Conservation (phyloP, 1,140 invertebrate species). For the Coptotermes formosanus region DNA sequence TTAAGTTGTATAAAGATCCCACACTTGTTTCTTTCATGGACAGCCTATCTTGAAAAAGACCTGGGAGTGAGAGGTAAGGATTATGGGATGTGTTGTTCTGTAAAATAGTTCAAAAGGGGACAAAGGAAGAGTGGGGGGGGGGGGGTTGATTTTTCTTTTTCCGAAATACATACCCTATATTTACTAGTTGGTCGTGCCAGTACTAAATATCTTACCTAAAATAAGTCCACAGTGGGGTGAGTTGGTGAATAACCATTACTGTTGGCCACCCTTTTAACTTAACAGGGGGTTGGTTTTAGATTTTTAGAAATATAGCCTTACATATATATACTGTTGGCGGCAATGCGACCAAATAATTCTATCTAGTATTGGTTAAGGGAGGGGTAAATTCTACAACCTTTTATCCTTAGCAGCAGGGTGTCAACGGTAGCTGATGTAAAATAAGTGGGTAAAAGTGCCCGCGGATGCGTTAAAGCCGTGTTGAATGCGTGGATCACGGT, state of each 20-base stretch:
- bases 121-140: neutral
- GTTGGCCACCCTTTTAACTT: neutral
- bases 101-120: neutral
- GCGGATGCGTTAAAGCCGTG: constrained; percentile 3
- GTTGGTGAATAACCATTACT: constrained; percentile 14
- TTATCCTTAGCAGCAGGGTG: neutral
- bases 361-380: neutral
- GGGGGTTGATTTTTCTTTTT: neutral
- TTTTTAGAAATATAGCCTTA: constrained; percentile 18
- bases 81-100: constrained; percentile 2
- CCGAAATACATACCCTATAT: neutral
- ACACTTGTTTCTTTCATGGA: constrained; percentile 3
- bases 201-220: neutral
- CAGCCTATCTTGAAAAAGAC: neutral
- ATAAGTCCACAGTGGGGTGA: neutral
- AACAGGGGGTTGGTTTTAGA: neutral
- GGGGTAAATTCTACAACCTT: neutral
- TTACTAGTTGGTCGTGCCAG: neutral
- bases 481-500: neutral
- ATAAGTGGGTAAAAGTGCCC: neutral
- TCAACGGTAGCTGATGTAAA: constrained; percentile 22
- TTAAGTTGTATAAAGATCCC: neutral
- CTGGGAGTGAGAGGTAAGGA: neutral
- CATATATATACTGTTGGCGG: neutral
- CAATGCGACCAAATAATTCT: constrained; percentile 23